Base-by-base conservation (phyloP, 2,113 vertebrate species). In the Lampris megalopsis region DNA sequence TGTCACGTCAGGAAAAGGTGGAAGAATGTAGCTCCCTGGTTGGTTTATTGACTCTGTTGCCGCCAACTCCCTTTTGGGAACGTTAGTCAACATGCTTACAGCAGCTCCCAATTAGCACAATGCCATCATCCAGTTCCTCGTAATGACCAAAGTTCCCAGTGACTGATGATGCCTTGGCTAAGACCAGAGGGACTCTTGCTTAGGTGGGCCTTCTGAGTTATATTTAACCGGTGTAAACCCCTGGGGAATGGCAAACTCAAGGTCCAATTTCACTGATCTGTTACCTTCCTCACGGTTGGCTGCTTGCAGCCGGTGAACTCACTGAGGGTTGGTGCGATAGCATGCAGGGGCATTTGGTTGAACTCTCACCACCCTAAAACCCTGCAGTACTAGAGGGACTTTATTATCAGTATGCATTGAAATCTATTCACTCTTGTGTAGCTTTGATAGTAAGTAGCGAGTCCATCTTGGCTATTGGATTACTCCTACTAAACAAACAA, bases 231-330 rank as follows among this genome's bases (percentile, higher is more conserved):
- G 43, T 49, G 82, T 84, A 84, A 90, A 83, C 82, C 70, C 83
- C 62, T 60, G 69, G 38, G 67, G 82, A 86, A 93, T 86, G 80
- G 68, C 87, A 88, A 86, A 67, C 71, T 75, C 64, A 82, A 86
- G 90, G 74, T 94, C 92, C 83, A 43, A 83, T 92, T 94, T 93
- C 91, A 91, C 85, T 75, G 75, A 89, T 78, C 77, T 79, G 83
- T 90, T 81, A 81, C 69, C 79, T 59, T 81, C 54, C 56, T 80
- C 49, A 60, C 45, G 4, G 45, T 75, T 56, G 60, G 58, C 58
- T 43, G 52, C 68, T 70, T 35, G 11, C 69, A 67, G 38, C 68
- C 9, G 5, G 58, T 74, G 35, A 81, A 24, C 77, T 43, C 72
- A 3, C 11, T 52, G 24, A 24, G 24, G 24, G 24, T 24, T 24